phyloP scores from a whole-genome alignment of 2,113 vertebrate genomes.

The Clarias batrachus region DNA sequence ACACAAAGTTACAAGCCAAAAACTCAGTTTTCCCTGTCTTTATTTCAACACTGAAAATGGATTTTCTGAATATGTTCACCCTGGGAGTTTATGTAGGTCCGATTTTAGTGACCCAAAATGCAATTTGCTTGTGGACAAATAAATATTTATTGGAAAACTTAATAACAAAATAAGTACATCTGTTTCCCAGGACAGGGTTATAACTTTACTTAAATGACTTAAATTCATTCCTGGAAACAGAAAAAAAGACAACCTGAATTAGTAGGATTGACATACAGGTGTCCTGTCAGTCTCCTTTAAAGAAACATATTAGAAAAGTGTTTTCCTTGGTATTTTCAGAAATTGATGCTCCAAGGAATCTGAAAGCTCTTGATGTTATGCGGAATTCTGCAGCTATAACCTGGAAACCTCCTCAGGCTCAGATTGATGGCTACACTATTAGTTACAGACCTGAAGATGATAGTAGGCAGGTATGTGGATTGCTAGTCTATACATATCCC shows the following conservation, averaged over 20 bases:
- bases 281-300: not conserved
- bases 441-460: constrained; percentile 74
- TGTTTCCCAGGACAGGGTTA: not conserved
- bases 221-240: not conserved
- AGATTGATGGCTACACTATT: constrained; percentile 81
- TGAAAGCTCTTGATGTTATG: constrained; percentile 70
- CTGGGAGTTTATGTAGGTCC: too few relatives aligned
- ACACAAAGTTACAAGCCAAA: too few relatives aligned
- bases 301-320: not conserved
- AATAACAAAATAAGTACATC: too few relatives aligned
- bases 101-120: too few relatives aligned
- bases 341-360: constrained; percentile 80
- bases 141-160: too few relatives aligned
- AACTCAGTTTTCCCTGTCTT: too few relatives aligned
- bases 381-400: constrained; percentile 70
- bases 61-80: too few relatives aligned
- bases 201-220: not conserved
- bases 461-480: constrained; percentile 69
- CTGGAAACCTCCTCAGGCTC: constrained; percentile 79
- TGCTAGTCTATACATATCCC: not conserved
- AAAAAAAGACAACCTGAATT: not conserved
- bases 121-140: too few relatives aligned
- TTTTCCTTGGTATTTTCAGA: constrained; percentile 62
- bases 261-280: not conserved
- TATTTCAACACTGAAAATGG: too few relatives aligned